Evolutionary conservation across 2,797 vertebrate species (phyloP).

Genomic region (Gadopsis marmoratus): DNA sequence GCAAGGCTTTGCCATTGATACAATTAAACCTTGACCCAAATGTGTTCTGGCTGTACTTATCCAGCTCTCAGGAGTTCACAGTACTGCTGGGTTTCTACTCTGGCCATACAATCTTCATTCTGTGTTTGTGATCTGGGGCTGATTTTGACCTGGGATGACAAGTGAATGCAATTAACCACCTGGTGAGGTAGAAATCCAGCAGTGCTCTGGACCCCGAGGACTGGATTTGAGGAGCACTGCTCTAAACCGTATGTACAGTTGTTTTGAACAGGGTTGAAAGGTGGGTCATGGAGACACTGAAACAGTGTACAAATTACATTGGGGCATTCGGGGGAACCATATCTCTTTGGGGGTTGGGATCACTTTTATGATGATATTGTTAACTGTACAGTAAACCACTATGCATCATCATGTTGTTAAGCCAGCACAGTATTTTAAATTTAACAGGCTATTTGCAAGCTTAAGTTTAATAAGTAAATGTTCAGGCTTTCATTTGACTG

Average conservation of each 20-base stretch:
- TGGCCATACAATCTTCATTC: constrained; percentile 20
- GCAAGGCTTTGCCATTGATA: neutral
- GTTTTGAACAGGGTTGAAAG: constrained; percentile 33
- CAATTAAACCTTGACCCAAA: neutral
- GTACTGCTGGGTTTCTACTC: constrained; percentile 6
- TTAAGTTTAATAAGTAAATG: too few relatives aligned
- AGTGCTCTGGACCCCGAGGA: constrained; percentile 14
- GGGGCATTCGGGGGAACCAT: too few relatives aligned
- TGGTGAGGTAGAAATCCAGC: constrained; percentile 30
- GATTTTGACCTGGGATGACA: constrained; percentile 43
- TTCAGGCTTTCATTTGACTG: too few relatives aligned
- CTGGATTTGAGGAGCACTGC: neutral
- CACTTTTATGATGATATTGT: neutral
- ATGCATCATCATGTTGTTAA: too few relatives aligned
- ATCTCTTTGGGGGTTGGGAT: too few relatives aligned
- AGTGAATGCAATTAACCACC: constrained; percentile 58
- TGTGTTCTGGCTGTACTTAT: constrained; percentile 9
- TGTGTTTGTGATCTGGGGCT: constrained; percentile 25
- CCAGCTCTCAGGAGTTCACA: constrained; percentile 2
- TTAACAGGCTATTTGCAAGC: too few relatives aligned
- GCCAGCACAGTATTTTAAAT: too few relatives aligned
- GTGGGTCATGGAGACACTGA: constrained; percentile 2
- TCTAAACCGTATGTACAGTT: constrained; percentile 7
- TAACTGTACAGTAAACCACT: too few relatives aligned
- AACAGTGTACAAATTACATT: too few relatives aligned